Evolutionary conservation across 2,113 vertebrate genomes (phyloP), one percentile per base, ranked within the genome.

Genomic region (Columbina picui): DNA sequence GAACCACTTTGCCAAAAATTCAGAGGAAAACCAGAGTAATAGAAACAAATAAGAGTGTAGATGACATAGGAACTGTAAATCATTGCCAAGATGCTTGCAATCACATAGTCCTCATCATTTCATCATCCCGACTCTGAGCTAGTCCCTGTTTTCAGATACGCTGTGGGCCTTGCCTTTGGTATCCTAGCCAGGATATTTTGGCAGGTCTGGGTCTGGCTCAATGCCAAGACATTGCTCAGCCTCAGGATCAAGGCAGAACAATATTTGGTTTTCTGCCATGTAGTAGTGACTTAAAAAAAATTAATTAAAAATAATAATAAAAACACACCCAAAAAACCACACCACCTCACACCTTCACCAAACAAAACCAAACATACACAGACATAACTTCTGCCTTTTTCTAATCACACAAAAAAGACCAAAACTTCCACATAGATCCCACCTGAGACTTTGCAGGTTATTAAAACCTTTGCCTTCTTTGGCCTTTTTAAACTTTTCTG

Each of bases 141-240:
- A 32, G 10, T 12, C 64, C 64, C 11, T 57, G 56, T 38, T 84
- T 56, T 79, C 43, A 27, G 91, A 95, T 67, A 89, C 0, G 47
- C 73, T 45, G 64, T 3, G 0, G 57, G 64, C 36, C 80, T 59
- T 73, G 91, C 84, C 90, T 97, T 96, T 96, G 82, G 71, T 95
- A 67, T 94, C 41, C 75, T 5, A 57, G 94, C 95, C 94, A 97
- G 94, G 94, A 85, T 83, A 76, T 95, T 90, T 90, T 97, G 95
- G 96, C 95, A 95, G 59, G 65, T n/a, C 61, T 67, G 41, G 39
- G n/a, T 38, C 38, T 96, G 94, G 67, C 63, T 55, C 29, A 3
- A 4, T 4, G 70, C 78, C 96, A 95, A 41, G n/a, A 57, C 75
- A 93, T 69, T 56, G 39, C 69, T 93, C 14, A 3, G 93, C 67